These are phyloP conservation scores for Leptinotarsa peninsularis DNA, from an alignment of 2,888 invertebrate species.

Conservation along the genomic window DNA sequence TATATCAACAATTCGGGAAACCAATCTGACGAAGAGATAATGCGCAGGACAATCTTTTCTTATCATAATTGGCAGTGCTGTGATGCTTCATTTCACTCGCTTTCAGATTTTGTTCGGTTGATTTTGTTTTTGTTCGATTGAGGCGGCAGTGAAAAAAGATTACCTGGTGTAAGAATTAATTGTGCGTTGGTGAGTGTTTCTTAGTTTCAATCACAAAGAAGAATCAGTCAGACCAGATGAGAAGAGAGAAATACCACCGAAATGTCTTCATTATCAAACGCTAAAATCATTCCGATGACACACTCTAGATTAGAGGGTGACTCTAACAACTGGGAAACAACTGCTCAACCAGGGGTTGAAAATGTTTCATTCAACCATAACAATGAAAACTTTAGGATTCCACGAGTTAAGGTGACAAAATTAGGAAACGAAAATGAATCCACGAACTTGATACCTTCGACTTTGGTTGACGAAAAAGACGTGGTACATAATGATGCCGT, in stretches of 20 bases:
- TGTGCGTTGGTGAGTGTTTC: no score
- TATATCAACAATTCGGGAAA: neutral
- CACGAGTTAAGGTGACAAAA: neutral
- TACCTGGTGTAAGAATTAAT: no score
- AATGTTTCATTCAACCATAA: neutral
- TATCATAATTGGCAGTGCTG: constrained; percentile 4
- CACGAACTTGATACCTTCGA: neutral
- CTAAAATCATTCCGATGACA: neutral
- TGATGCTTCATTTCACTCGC: no score
- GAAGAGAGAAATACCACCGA: neutral
- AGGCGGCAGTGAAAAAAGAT: no score
- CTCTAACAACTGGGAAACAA: no score
- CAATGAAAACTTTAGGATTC: neutral
- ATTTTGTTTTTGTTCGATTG: no score
- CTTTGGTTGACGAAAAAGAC: constrained; percentile 16
- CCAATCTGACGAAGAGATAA: neutral
- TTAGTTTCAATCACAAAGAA: no score
- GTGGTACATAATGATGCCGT: neutral
- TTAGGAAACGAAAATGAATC: neutral
- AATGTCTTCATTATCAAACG: neutral
- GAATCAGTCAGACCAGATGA: neutral
- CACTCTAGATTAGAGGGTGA: neutral
- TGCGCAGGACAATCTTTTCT: neutral
- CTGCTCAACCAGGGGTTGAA: neutral
- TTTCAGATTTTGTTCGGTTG: neutral